These are phyloP conservation scores for Macropodus opercularis DNA, from an alignment of 2,797 vertebrate species.

Conservation along the genomic window DNA sequence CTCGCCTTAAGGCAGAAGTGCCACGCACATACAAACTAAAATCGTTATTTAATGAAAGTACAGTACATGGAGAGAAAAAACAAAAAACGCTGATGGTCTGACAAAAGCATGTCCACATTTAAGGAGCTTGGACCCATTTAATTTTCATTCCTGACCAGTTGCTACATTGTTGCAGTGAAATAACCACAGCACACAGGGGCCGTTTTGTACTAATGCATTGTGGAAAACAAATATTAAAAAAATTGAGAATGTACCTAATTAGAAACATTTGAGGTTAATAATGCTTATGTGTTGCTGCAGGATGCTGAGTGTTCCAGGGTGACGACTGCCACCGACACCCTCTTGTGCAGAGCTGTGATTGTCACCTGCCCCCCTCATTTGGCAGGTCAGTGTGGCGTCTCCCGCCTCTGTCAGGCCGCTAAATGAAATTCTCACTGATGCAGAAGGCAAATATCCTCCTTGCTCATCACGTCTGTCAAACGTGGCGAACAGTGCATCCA, in stretches of 20 bases:
- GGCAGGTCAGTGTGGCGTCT: slow-evolving; percentile 78
- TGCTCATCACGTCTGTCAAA: slow-evolving; percentile 43
- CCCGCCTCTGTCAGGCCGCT: slow-evolving; percentile 43
- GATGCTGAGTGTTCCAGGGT: slow-evolving; percentile 73
- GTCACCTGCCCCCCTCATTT: slow-evolving; percentile 82
- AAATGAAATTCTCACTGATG: slow-evolving; percentile 64
- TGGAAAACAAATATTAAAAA: background rate
- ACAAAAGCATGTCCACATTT: background rate
- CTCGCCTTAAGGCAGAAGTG: background rate
- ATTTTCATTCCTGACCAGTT: slow-evolving; percentile 7
- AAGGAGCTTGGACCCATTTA: background rate
- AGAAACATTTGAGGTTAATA: too few species aligned
- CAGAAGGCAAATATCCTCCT: slow-evolving; percentile 55
- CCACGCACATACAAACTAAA: background rate
- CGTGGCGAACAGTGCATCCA: slow-evolving; percentile 44
- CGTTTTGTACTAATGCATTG: background rate
- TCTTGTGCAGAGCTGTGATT: slow-evolving; percentile 77
- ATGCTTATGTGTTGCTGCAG: slow-evolving; percentile 63
- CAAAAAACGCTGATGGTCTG: background rate
- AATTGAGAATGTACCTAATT: too few species aligned
- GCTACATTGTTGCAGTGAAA: background rate
- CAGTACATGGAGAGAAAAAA: background rate
- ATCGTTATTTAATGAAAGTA: slow-evolving; percentile 1
- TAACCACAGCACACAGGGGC: background rate
- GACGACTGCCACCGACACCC: slow-evolving; percentile 56